Base-by-base conservation (phyloP, 1,140 invertebrate species). In the Calephelis nemesis region DNA sequence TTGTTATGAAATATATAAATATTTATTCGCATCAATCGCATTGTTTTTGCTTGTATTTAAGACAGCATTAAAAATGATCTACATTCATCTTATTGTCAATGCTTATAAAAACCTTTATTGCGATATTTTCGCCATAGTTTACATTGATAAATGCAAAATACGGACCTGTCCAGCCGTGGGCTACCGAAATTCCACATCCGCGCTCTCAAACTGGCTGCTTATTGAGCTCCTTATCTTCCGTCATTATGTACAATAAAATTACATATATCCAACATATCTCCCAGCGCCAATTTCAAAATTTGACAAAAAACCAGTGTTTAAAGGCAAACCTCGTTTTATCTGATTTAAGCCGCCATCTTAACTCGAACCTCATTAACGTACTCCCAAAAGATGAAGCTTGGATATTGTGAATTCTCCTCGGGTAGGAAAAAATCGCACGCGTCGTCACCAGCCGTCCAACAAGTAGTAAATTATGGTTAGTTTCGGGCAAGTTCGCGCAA, bases 381-480 rank as follows among this genome's bases (percentile, higher is more conserved):
- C 81, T 81, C 81, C 78, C 78, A 77, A 81, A 85, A 85, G 83
- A 83, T 82, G 80, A 84, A 78, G 74, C 71, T 79, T 77, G 78
- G 76, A 83, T 82, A 82, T 83, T 84, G 84, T 87, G 85, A 90
- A 84, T 86, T 88, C 84, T 88, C 83, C 82, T 48, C 9, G 47
- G 62, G 47, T 2, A 30, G 85, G 88, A 91, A 89, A 84, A 76
- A 67, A 64, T 66, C 76, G 87, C 88, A 84, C 88, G 85, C 88
- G 87, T 89, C 85, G 81, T 81, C 84, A 76, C 70, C 83, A 77
- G 82, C 78, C 72, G 84, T 83, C 78, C 75, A 73, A 81, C 88
- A 85, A 92, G 87, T 89, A 82, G 87, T 92, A 92, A 91, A 91
- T 92, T 90, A 92, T 92, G 88, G 90, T 92, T 91, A 91, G 90